Evolutionary conservation across 2,797 vertebrate genomes (phyloP), one percentile per base, ranked within the genome.

Genomic region (Arctocebus calabarensis): DNA sequence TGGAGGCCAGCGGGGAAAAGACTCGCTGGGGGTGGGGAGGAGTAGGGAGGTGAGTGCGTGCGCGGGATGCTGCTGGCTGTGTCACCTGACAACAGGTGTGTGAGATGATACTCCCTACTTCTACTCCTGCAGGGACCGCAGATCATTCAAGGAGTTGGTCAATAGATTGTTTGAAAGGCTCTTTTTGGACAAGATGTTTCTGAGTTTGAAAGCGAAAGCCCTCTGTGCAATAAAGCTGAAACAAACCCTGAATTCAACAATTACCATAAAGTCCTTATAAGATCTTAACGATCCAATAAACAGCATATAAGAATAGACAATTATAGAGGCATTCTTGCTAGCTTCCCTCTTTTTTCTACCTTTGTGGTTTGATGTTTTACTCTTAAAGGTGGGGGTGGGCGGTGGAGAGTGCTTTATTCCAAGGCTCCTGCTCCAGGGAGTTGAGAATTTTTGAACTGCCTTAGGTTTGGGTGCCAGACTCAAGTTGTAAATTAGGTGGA

Each of bases 61-160:
- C 1, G 14, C 90, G 23, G 55, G 88, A 43, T 87, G 88, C 94
- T 94, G 66, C 88, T 9, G n/a, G 77, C 84, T 13, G 0, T n/a
- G 85, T 94, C 95, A 94, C 92, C 96, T 96, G 96, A 97, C 96
- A 96, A 97, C 97, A 97, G 96, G 97, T 97, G 97, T 96, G 84
- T 37, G 4, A 48, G 52, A 13, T 23, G 77, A 34, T 12, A 71
- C 19, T 48, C 83, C 57, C 90, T 43, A 43, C 45, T 73, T n/a
- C 62, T 70, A 43, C 85, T 52, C 16, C 62, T 43, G 71, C 84
- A 19, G 73, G 40, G 81, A 45, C 71, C 90, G 37, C 71, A 2
- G 45, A 23, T 86, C 34, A 2, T 55, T 83, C 83, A 14, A 32
- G 19, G 45, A 74, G 86, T 88, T 37, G 71, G 75, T 81, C 29